Evolutionary conservation across 2,113 vertebrate species (phyloP).

Genomic region (Chaetodon auriga): DNA sequence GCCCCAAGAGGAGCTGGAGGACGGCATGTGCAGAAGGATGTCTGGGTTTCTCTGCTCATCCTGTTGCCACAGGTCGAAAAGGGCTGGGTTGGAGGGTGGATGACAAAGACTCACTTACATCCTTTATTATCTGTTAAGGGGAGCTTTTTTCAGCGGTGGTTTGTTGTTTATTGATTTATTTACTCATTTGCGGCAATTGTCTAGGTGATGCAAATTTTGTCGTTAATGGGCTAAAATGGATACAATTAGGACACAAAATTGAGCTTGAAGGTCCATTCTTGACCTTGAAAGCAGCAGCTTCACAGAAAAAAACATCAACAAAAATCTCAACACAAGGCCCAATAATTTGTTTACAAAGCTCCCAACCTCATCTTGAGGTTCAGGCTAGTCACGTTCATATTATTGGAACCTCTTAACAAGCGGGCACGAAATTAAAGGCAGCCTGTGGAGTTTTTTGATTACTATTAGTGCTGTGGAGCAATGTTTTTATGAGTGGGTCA

Average conservation of each 20-base stretch:
- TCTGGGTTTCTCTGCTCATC: slow-evolving; percentile 20
- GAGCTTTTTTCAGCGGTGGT: not conserved
- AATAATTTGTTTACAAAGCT: no score
- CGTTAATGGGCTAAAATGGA: not conserved
- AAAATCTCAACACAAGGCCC: not conserved
- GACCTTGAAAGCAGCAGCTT: slow-evolving; percentile 4
- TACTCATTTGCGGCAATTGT: not conserved
- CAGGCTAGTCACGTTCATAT: not conserved
- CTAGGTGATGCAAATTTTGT: not conserved
- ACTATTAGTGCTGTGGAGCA: no score
- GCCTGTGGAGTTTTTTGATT: not conserved
- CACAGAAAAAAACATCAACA: no score
- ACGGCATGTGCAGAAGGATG: slow-evolving; percentile 22
- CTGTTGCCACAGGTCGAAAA: slow-evolving; percentile 8
- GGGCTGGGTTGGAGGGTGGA: not conserved
- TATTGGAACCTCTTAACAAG: not conserved
- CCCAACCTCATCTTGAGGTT: no score
- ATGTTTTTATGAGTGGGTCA: no score
- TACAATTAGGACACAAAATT: not conserved
- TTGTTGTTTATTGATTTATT: not conserved
- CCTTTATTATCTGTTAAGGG: slow-evolving; percentile 10
- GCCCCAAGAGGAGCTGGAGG: slow-evolving; percentile 50
- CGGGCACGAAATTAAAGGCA: not conserved
- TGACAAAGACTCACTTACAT: slow-evolving; percentile 1
- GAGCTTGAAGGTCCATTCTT: not conserved